Conservation (phyloP, 30 jellyfish, hydroid and myxozoan genomes). For the Turritopsis dohrnii region DNA sequence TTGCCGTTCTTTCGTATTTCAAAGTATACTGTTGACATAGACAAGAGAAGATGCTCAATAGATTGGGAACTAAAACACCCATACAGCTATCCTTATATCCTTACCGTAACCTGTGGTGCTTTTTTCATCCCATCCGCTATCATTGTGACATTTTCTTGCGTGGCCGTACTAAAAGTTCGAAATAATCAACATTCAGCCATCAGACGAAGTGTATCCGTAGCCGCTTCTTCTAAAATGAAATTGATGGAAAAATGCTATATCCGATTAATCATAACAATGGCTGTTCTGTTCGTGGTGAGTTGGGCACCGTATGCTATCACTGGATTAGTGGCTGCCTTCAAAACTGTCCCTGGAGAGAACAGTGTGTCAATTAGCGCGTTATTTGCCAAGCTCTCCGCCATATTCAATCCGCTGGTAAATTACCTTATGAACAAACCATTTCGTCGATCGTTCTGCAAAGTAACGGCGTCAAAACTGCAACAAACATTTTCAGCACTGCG, state of each 20-base stretch:
- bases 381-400: constrained; percentile 14
- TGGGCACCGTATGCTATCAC: neutral
- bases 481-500: no score
- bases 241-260: neutral
- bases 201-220: neutral
- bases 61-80: neutral
- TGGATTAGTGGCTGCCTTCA: neutral
- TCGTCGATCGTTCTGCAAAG: neutral
- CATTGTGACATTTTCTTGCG: no score
- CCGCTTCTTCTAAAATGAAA: neutral
- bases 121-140: neutral
- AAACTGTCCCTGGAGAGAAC: neutral
- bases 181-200: neutral
- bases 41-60: neutral
- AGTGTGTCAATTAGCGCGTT: neutral
- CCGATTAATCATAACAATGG: neutral
- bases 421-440: neutral
- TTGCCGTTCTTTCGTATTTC: neutral
- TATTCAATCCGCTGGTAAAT: constrained; percentile 7
- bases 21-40: neutral
- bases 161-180: neutral
- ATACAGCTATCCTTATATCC: neutral
- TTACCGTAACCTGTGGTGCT: neutral
- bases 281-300: neutral
- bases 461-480: neutral